Conservation (phyloP, 53 echinoderm and acorn worm species). For the Temnopleurus reevesii region DNA sequence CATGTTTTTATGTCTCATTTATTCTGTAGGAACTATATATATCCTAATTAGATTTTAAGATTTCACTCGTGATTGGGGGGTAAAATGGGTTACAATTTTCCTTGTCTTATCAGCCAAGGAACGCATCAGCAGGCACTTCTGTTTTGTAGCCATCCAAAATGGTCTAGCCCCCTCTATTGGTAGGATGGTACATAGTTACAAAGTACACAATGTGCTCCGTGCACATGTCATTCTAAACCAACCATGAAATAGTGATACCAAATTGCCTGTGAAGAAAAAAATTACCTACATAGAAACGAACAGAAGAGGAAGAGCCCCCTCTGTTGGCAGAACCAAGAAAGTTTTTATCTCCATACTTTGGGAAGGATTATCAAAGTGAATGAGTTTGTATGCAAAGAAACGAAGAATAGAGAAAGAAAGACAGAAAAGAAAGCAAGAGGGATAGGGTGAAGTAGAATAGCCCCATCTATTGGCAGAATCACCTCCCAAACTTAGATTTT, state of each 20-base stretch:
- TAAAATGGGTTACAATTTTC: not conserved
- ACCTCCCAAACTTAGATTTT: too few relatives aligned
- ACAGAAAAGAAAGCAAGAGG: too few relatives aligned
- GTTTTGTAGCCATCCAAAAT: not conserved
- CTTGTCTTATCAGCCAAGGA: not conserved
- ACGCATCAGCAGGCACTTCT: not conserved
- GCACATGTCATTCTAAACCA: too few relatives aligned
- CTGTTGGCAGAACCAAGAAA: not conserved
- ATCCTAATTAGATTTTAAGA: too few relatives aligned
- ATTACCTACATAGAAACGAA: too few relatives aligned
- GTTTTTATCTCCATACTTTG: too few relatives aligned
- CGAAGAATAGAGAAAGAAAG: too few relatives aligned
- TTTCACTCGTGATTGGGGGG: not conserved
- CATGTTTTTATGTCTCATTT: too few relatives aligned
- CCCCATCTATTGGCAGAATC: not conserved
- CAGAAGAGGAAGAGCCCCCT: constrained; percentile 1
- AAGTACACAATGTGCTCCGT: not conserved
- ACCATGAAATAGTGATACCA: too few relatives aligned
- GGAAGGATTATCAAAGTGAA: not conserved
- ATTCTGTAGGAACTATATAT: too few relatives aligned
- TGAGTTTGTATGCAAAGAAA: too few relatives aligned
- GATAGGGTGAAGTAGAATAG: not conserved
- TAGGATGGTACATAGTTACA: not conserved
- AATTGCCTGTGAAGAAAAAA: too few relatives aligned
- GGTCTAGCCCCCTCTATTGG: not conserved